Percentiles rank a stretch among this genome's conserved stretches.
These are phyloP conservation scores for Marcusenius ussheri DNA, from an alignment of 2,113 vertebrate species.

Conservation along the genomic window DNA sequence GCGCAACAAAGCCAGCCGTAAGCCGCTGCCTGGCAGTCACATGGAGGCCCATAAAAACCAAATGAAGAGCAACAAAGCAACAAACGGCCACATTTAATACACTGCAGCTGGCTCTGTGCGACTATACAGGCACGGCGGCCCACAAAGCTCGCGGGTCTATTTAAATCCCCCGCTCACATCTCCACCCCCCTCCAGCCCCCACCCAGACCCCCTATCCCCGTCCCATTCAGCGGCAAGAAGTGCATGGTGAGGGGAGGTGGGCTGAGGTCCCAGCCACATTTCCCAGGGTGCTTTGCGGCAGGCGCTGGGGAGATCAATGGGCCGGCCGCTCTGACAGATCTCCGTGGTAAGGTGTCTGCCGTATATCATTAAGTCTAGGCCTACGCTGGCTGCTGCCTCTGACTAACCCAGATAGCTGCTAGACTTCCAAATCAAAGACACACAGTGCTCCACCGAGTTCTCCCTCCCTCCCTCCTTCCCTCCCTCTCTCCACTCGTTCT, in stretches of 20 bases:
- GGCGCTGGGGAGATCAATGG: constrained; percentile 37
- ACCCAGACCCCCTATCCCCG: constrained; percentile 2
- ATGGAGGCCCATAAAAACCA: not conserved
- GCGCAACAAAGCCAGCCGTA: constrained; percentile 1
- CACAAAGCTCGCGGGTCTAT: constrained; percentile 23
- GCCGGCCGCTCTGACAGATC: constrained; percentile 41
- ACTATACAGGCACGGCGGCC: constrained; percentile 7
- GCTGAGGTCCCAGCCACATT: constrained; percentile 33
- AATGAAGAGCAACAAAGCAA: constrained; percentile 7
- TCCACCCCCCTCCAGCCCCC: not conserved
- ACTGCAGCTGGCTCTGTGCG: constrained; percentile 17
- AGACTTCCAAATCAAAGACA: constrained; percentile 45
- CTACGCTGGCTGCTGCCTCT: constrained; percentile 33
- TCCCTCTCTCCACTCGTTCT: constrained; percentile 14
- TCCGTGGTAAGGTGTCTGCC: constrained; percentile 43
- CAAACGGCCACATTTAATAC: constrained; percentile 6
- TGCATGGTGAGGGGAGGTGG: not conserved
- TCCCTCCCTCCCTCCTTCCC: constrained; percentile 28
- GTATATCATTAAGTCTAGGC: constrained; percentile 44
- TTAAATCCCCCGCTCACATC: constrained; percentile 4
- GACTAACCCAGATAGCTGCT: constrained; percentile 43
- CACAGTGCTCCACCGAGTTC: constrained; percentile 28
- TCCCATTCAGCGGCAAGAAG: constrained; percentile 2
- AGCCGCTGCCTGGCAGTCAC: constrained; percentile 1
- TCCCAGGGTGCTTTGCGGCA: constrained; percentile 39